Percentiles rank a stretch among this genome's conserved stretches.
Conservation (phyloP, 2,797 vertebrate species). For the Amphiprion clarkii region DNA sequence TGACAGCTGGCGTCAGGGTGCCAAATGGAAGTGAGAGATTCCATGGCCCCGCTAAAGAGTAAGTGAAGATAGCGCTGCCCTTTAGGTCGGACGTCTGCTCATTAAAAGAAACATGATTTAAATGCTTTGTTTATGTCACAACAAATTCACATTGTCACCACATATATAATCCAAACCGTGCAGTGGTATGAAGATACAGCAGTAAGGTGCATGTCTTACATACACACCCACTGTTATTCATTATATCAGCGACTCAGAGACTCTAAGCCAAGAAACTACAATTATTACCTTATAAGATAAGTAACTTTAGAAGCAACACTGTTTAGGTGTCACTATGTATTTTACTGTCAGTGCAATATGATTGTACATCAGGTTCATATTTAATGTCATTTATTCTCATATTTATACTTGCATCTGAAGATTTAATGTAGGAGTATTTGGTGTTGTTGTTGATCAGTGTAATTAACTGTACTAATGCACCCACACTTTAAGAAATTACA, state of each 20-base stretch:
- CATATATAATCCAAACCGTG: not conserved
- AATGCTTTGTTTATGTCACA: slow-evolving; percentile 39
- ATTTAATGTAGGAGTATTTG: too few relatives aligned
- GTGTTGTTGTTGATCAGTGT: too few relatives aligned
- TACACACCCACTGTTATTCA: not conserved
- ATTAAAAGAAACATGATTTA: slow-evolving; percentile 40
- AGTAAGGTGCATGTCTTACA: not conserved
- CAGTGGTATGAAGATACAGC: not conserved
- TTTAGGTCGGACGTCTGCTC: slow-evolving; percentile 31
- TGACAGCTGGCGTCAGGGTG: slow-evolving; percentile 72
- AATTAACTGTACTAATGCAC: too few relatives aligned
- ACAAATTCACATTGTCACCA: slow-evolving; percentile 20
- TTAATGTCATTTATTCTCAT: too few relatives aligned
- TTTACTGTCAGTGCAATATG: not conserved
- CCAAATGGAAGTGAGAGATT: slow-evolving; percentile 76
- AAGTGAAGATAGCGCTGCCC: slow-evolving; percentile 58
- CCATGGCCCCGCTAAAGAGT: slow-evolving; percentile 66
- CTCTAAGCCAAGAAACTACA: not conserved
- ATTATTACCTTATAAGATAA: not conserved
- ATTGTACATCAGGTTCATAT: too few relatives aligned
- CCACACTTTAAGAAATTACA: too few relatives aligned
- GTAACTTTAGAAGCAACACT: not conserved
- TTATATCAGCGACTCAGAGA: not conserved
- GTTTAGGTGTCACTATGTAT: not conserved
- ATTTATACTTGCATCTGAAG: too few relatives aligned